A percentile compares a stretch with the other conserved stretches of the same genome.
Conservation (phyloP, 2,888 invertebrate genomes). For the Polydrusus cervinus region DNA sequence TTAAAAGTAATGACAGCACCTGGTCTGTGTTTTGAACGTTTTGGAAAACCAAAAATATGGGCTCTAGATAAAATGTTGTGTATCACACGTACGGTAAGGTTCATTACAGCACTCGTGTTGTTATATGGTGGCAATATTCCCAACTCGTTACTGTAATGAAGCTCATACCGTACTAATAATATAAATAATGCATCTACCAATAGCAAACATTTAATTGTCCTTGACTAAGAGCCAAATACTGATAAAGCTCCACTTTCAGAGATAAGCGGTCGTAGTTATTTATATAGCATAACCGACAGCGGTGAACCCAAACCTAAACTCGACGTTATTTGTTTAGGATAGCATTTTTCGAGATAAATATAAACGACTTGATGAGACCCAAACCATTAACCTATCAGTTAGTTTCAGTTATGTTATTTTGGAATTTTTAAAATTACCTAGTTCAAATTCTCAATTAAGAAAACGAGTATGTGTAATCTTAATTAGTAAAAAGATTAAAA, state of each 20-base stretch:
- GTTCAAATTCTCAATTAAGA: not conserved
- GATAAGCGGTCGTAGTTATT: conserved; percentile 20
- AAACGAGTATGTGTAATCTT: not conserved
- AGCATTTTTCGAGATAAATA: conserved; percentile 24
- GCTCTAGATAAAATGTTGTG: no score
- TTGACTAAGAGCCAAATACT: conserved; percentile 21
- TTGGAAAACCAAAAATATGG: no score
- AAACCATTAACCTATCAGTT: conserved; percentile 11
- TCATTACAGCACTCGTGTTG: no score
- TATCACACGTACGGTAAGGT: no score
- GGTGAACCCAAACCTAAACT: conserved; percentile 10
- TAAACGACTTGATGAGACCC: not conserved
- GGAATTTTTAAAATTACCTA: conserved; percentile 2
- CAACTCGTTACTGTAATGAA: no score
- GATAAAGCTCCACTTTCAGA: conserved; percentile 22
- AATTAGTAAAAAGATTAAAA: conserved; percentile 10
- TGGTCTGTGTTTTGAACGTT: no score
- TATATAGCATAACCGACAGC: conserved; percentile 9
- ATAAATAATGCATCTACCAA: conserved; percentile 1
- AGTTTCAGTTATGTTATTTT: conserved; percentile 12
- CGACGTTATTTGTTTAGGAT: conserved; percentile 22
- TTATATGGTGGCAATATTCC: no score
- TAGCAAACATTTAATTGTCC: conserved; percentile 2
- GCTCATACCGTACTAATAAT: not conserved
- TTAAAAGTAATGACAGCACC: no score